These are phyloP conservation scores for Scaptodrosophila latifasciaeformis DNA, from an alignment of 2,888 invertebrate species.

Conservation along the genomic window DNA sequence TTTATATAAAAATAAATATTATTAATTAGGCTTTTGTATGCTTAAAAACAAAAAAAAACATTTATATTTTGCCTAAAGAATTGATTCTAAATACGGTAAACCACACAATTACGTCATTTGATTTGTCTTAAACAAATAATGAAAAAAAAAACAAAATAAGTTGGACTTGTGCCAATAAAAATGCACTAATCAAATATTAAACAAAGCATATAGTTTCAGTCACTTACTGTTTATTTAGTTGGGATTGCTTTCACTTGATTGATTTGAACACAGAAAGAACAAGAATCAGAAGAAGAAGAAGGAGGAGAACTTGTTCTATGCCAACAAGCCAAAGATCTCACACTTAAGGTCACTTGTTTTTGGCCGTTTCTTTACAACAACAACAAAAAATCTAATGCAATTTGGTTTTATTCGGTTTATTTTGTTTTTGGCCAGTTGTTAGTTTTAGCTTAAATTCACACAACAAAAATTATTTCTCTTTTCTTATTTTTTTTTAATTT, in stretches of 20 bases:
- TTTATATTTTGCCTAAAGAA: too few relatives aligned
- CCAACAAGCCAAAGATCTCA: neutral
- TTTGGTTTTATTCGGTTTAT: neutral
- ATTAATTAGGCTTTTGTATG: too few relatives aligned
- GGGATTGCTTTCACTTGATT: neutral
- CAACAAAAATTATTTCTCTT: neutral
- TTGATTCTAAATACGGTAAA: too few relatives aligned
- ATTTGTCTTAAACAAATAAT: slow-evolving; percentile 18
- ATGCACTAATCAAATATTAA: slow-evolving; percentile 7
- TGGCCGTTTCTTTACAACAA: too few relatives aligned
- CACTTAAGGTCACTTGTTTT: neutral
- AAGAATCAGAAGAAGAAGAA: too few relatives aligned
- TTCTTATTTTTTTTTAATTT: too few relatives aligned
- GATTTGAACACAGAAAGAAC: neutral
- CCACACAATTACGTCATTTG: slow-evolving; percentile 46
- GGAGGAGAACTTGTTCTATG: too few relatives aligned
- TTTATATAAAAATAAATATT: too few relatives aligned
- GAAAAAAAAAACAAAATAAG: slow-evolving; percentile 14
- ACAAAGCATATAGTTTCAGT: slow-evolving; percentile 8
- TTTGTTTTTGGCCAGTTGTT: slow-evolving; percentile 15
- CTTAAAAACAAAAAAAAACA: too few relatives aligned
- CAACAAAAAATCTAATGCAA: neutral
- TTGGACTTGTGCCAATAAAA: slow-evolving; percentile 36
- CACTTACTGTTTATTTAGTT: neutral
- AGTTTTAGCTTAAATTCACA: neutral